A percentile compares a stretch with the other conserved stretches of the same genome.
Evolutionary conservation across 2,113 vertebrate genomes (phyloP).

Genomic region (Loxodonta africana): DNA sequence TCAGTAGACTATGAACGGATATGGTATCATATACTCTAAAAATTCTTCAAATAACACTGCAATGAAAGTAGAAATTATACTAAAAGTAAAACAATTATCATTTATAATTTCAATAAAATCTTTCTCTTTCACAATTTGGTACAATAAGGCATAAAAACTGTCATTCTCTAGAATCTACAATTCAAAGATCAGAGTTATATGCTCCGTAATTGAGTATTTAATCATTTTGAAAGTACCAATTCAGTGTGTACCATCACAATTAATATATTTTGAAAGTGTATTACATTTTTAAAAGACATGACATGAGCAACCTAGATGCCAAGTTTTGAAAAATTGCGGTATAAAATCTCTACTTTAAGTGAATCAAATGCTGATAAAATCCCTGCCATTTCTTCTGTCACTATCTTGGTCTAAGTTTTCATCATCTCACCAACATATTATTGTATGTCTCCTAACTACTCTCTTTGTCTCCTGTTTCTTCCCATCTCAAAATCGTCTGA

Average conservation of each 20-base stretch:
- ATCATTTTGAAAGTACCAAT: conserved; percentile 16
- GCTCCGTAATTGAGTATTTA: neutral
- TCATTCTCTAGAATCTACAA: conserved; percentile 4
- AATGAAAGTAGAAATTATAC: conserved; percentile 7
- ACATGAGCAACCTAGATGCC: neutral
- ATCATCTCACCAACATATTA: fast-evolving
- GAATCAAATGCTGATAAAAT: neutral
- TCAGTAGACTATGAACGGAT: neutral
- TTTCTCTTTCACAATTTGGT: neutral
- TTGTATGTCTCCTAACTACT: neutral
- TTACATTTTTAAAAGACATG: neutral
- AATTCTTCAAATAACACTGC: neutral
- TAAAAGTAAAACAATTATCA: neutral
- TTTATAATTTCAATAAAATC: neutral
- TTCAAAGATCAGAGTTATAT: neutral
- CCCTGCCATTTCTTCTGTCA: neutral
- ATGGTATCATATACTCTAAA: neutral
- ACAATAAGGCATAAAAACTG: conserved; percentile 28
- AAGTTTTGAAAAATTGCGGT: neutral
- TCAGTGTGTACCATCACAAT: neutral
- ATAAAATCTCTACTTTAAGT: neutral
- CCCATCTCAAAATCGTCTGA: neutral
- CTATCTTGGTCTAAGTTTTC: no score
- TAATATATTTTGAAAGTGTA: neutral
- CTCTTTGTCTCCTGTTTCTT: neutral